phyloP scores from a whole-genome alignment of 1,140 invertebrate genomes.

The Apolygus lucorum region DNA sequence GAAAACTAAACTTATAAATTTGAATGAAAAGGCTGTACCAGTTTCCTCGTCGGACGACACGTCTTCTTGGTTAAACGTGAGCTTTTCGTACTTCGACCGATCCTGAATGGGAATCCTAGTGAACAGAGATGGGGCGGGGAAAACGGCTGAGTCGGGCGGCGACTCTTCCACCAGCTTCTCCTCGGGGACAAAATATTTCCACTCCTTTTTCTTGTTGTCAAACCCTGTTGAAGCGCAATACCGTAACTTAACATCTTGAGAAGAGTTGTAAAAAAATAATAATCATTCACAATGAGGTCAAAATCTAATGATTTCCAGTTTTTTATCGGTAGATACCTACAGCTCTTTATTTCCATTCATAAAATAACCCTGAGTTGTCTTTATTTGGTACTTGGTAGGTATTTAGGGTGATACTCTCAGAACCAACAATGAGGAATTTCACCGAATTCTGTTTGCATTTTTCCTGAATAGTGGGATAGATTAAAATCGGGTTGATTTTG shows the following conservation, averaged over 20 bases:
- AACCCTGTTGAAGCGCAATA: constrained; percentile 14
- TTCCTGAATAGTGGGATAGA: no score
- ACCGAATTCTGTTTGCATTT: no score
- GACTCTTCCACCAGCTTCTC: constrained; percentile 36
- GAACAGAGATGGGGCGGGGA: constrained; percentile 46
- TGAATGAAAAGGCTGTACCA: background rate
- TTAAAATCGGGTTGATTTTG: no score
- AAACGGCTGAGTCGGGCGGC: constrained; percentile 35
- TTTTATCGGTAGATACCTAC: no score
- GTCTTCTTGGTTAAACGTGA: constrained; percentile 49
- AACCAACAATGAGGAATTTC: no score
- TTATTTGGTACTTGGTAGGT: no score
- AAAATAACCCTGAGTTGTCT: no score
- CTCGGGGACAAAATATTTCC: constrained; percentile 19
- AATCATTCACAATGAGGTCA: no score
- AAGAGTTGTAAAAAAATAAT: background rate
- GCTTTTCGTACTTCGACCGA: constrained; percentile 69
- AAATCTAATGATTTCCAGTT: no score
- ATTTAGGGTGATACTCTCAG: no score
- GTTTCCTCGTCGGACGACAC: constrained; percentile 48
- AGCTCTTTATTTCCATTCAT: no score
- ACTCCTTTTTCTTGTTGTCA: constrained; percentile 25
- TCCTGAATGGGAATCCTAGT: constrained; percentile 58
- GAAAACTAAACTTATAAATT: background rate
- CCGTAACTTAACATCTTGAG: background rate